Base-by-base conservation (phyloP, 2,888 invertebrate species). In the Trissolcus japonicus region DNA sequence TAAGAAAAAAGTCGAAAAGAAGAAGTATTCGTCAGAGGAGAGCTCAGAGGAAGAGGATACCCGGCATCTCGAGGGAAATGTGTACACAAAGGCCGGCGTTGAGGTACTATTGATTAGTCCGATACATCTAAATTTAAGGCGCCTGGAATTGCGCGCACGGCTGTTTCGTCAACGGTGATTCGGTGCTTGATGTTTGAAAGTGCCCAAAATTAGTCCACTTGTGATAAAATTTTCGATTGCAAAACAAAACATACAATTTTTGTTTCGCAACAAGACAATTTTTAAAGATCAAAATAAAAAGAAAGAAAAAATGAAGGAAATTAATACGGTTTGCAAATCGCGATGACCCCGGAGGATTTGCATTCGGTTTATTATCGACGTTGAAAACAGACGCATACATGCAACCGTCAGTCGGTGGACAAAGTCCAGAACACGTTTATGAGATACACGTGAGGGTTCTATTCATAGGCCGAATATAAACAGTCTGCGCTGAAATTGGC, bases 31-130 rank as follows among this genome's bases (percentile, higher is more conserved):
- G 0, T 89, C 87, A 41, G 92, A 92, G 1, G 92, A 92, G 16
- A 92, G 92, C 79, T 93, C 93, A 17, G 91, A 91, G 3, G 91
- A 91, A 29, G 95, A 95, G 83, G 95, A 95, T 80, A 92, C 93
- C 9, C 91, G 94, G 17, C 94, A 95, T 72, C 88, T 95, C 87
- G 95, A 95, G 83, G 96, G 96, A 66, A 93, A 95, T 83, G 95
- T 94, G 40, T 93, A 93, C 80, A 93, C 95, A 0, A 93, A 94
- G 61, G 93, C 93, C 81, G 96, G 96, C 80, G 90, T 92, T 75
- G 95, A 96, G 93, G 91, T 91, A 69, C 21, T 67, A 67, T 76
- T 50, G 59, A 75, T 75, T 46, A 54, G 43, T 35, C 16, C 2
- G 35, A 50, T 56, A 41, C 62, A 43, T 54, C 62, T 56, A 65